A percentile compares a stretch with the other conserved stretches of the same genome.
Evolutionary conservation across 1,140 invertebrate genomes (phyloP).

Genomic region (Aphaenogaster floridana): DNA sequence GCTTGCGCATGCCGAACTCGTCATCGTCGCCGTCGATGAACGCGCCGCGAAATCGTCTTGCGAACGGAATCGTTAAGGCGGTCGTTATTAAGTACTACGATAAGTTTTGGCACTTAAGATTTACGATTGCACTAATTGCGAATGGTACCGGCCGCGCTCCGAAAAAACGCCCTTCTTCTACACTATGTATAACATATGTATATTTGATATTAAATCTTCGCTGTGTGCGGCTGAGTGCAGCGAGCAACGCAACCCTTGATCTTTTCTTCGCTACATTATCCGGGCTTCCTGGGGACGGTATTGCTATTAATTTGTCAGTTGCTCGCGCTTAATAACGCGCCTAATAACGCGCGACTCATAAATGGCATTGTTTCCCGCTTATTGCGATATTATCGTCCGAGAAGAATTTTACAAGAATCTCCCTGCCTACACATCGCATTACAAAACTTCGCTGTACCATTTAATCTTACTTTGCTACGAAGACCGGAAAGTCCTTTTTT

Average conservation of each 20-base stretch:
- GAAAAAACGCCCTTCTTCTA: conserved; percentile 55
- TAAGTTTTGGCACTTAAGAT: conserved; percentile 86
- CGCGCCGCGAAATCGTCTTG: conserved; percentile 73
- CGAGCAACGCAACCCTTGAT: neutral
- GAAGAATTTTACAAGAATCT: conserved; percentile 13
- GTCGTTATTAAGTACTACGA: conserved; percentile 81
- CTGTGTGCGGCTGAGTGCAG: neutral
- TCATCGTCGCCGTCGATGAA: conserved; percentile 41
- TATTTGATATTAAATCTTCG: conserved; percentile 47
- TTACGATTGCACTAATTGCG: conserved; percentile 81
- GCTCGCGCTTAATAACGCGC: neutral
- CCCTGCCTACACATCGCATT: neutral
- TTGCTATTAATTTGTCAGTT: conserved; percentile 38
- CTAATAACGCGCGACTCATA: conserved; percentile 3
- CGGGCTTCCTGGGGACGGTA: conserved; percentile 12
- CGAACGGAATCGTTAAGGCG: conserved; percentile 76
- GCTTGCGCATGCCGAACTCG: conserved; percentile 60
- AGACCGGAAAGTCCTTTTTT: neutral
- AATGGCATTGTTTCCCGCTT: conserved; percentile 26
- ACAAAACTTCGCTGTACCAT: conserved; percentile 47
- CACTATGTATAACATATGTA: conserved; percentile 36
- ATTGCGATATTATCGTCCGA: conserved; percentile 6
- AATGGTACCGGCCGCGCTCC: conserved; percentile 77
- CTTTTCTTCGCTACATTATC: conserved; percentile 8
- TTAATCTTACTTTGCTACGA: conserved; percentile 18